Conservation (phyloP, 1,140 invertebrate genomes). For the Drosophila santomea region DNA sequence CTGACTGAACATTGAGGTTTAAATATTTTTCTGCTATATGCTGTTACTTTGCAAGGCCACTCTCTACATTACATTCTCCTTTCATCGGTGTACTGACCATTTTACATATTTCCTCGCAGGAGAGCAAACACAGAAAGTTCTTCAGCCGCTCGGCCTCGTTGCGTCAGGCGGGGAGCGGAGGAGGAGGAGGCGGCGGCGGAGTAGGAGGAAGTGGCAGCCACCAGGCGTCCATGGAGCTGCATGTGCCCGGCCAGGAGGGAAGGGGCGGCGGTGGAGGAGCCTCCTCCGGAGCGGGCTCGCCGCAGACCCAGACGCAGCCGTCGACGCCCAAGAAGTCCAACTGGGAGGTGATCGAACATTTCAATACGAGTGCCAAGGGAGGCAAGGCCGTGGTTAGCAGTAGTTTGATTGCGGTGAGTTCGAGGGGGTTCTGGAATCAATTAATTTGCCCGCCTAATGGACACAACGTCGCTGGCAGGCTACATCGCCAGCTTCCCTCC, state of each 20-base stretch:
- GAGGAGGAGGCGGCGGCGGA: no score
- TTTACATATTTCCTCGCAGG: constrained; percentile 15
- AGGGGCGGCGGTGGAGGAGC: constrained; percentile 17
- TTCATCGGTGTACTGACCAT: constrained; percentile 1
- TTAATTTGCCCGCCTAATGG: constrained; percentile 75
- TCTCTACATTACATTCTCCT: neutral
- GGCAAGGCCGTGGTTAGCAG: constrained; percentile 85
- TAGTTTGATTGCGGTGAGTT: constrained; percentile 86
- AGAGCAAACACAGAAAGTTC: constrained; percentile 71
- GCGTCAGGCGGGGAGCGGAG: constrained; percentile 60
- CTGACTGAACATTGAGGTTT: neutral
- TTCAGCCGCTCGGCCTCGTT: constrained; percentile 84
- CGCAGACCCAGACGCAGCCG: constrained; percentile 85
- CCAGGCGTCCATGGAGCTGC: constrained; percentile 76
- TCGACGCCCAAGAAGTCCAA: constrained; percentile 91
- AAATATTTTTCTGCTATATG: neutral
- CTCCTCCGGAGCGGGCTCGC: constrained; percentile 49
- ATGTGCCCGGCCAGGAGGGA: constrained; percentile 70
- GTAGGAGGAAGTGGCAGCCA: constrained; percentile 39
- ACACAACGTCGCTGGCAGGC: constrained; percentile 50
- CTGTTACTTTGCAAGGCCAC: neutral
- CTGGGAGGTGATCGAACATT: constrained; percentile 95
- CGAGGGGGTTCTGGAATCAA: constrained; percentile 58
- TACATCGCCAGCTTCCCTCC: neutral
- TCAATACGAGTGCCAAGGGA: constrained; percentile 86